Percentiles rank a stretch among this genome's conserved stretches.
phyloP scores from a whole-genome alignment of 2,888 invertebrate genomes.

The Pristionchus fissidentatus region DNA sequence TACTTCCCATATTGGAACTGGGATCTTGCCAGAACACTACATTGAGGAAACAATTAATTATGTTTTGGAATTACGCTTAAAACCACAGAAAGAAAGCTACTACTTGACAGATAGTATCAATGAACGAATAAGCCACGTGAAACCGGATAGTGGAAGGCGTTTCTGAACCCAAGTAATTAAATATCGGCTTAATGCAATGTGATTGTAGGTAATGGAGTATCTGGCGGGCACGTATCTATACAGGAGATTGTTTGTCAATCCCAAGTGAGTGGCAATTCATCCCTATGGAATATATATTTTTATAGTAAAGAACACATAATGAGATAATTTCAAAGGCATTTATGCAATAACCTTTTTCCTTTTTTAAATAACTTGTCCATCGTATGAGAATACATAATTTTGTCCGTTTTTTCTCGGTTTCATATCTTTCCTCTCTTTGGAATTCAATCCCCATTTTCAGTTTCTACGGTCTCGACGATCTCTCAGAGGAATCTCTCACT shows the following conservation, averaged over 20 bases:
- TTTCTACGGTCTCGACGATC: slow-evolving; percentile 87
- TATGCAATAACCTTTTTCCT: no score
- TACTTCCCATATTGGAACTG: background rate
- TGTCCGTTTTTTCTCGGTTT: background rate
- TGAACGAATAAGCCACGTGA: no score
- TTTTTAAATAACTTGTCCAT: no score
- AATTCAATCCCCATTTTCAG: slow-evolving; percentile 75
- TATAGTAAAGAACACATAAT: no score
- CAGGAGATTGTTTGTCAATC: slow-evolving; percentile 90
- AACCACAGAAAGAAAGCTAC: background rate
- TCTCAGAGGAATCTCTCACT: slow-evolving; percentile 79
- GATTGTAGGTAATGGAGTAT: slow-evolving; percentile 85
- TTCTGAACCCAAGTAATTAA: no score
- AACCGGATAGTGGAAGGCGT: no score
- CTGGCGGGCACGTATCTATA: slow-evolving; percentile 99
- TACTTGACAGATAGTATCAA: no score
- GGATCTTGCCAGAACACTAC: no score
- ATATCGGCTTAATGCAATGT: no score
- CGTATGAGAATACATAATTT: background rate
- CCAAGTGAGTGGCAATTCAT: slow-evolving; percentile 77
- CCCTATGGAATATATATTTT: background rate
- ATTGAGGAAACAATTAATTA: no score
- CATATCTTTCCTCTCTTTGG: background rate
- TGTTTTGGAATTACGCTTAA: no score
- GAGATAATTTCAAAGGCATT: no score